phyloP scores from a whole-genome alignment of 2,113 vertebrate species.

The Dryoscopus gambensis region DNA sequence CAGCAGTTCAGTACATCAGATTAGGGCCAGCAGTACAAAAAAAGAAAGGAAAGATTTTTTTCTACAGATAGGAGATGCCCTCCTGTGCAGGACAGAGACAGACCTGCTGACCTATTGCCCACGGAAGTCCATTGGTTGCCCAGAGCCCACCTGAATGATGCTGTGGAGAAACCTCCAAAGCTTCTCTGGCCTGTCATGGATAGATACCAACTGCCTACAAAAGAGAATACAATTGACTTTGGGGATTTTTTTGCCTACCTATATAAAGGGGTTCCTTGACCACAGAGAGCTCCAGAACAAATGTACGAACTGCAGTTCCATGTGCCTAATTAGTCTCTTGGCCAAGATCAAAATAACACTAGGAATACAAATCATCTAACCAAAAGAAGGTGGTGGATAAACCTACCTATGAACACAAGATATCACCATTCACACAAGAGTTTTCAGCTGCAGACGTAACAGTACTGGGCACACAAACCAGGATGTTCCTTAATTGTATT shows the following conservation, averaged over 20 bases:
- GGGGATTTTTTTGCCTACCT: not conserved
- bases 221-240: not conserved
- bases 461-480: not conserved
- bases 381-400: not conserved
- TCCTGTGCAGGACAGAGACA: not conserved
- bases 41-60: not conserved
- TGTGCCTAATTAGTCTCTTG: not conserved
- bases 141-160: not conserved
- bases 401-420: not conserved
- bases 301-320: rapidly evolving
- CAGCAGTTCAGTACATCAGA: not conserved
- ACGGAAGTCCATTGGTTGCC: not conserved
- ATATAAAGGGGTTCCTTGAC: not conserved
- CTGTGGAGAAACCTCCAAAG: not conserved
- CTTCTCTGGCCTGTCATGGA: not conserved
- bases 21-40: not conserved
- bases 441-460: not conserved
- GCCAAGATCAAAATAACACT: not conserved
- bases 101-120: not conserved
- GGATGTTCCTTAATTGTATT: not conserved
- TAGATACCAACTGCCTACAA: not conserved
- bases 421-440: not conserved
- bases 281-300: not conserved
- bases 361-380: not conserved
- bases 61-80: not conserved